Evolutionary conservation across 2,113 vertebrate genomes (phyloP).

Genomic region (Eurypyga helias): DNA sequence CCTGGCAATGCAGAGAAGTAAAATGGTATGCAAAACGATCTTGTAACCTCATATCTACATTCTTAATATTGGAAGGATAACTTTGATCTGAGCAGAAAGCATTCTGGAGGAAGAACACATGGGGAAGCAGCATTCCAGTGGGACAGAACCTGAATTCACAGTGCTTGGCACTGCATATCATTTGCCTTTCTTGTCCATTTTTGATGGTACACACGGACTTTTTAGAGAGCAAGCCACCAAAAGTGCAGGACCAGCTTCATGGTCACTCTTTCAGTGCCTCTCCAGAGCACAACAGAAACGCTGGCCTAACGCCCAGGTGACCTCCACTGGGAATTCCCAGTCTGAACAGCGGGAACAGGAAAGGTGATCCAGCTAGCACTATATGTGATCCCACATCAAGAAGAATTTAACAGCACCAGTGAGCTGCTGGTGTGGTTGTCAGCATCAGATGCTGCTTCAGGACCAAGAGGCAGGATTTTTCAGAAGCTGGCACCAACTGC

Average conservation of each 20-base stretch:
- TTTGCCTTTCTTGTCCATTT: neutral
- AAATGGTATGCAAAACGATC: neutral
- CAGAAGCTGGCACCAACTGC: neutral
- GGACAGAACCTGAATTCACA: neutral
- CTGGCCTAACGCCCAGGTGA: neutral
- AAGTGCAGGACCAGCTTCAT: neutral
- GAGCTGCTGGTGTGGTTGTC: neutral
- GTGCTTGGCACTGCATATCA: neutral
- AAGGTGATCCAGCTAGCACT: neutral
- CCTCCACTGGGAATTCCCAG: neutral
- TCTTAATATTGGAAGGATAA: neutral
- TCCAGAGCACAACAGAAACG: neutral
- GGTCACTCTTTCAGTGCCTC: neutral
- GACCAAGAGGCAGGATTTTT: neutral
- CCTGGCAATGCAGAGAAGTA: neutral
- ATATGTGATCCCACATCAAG: neutral
- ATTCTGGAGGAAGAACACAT: neutral
- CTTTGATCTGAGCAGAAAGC: neutral
- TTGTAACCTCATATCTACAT: neutral
- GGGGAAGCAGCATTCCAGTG: neutral
- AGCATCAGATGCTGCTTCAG: neutral
- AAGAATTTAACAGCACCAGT: no score
- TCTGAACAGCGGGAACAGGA: neutral
- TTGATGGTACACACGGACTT: neutral
- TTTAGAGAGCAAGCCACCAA: neutral